A percentile compares a stretch with the other conserved stretches of the same genome.
Conservation (phyloP, 2,797 vertebrate species). For the Poecile montanus region DNA sequence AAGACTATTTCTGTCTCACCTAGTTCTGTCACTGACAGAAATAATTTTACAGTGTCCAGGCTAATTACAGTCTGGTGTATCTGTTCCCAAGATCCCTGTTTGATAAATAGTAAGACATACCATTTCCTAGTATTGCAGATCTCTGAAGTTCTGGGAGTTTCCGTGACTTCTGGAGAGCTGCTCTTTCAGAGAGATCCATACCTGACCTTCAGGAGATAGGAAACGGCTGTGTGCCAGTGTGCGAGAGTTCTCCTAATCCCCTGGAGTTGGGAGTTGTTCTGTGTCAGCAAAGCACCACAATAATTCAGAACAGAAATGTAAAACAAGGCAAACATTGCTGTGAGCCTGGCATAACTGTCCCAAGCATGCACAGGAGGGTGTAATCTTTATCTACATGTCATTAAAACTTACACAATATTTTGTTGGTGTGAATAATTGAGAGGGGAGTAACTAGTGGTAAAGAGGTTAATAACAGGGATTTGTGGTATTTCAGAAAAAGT, state of each 20-base stretch:
- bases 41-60: not conserved
- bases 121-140: not conserved
- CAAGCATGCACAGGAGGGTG: rapidly evolving
- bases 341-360: not conserved
- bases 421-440: not conserved
- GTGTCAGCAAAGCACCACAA: not conserved
- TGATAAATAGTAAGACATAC: not conserved
- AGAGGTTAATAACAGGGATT: not conserved
- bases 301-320: not conserved
- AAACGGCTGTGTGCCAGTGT: not conserved
- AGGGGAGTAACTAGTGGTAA: not conserved
- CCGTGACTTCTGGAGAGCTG: not conserved
- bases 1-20: not conserved
- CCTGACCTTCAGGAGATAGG: not conserved
- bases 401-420: not conserved
- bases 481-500: not conserved
- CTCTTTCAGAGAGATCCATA: not conserved
- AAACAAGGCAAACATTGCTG: not conserved
- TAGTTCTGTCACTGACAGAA: not conserved
- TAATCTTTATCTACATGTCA: not conserved
- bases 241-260: not conserved
- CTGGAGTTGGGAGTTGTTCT: not conserved
- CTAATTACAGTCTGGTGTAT: not conserved
- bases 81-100: not conserved
- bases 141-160: not conserved